These are phyloP conservation scores for Poeciliopsis paucimaculata DNA, from an alignment of 2,797 vertebrate genomes.

Conservation along the genomic window DNA sequence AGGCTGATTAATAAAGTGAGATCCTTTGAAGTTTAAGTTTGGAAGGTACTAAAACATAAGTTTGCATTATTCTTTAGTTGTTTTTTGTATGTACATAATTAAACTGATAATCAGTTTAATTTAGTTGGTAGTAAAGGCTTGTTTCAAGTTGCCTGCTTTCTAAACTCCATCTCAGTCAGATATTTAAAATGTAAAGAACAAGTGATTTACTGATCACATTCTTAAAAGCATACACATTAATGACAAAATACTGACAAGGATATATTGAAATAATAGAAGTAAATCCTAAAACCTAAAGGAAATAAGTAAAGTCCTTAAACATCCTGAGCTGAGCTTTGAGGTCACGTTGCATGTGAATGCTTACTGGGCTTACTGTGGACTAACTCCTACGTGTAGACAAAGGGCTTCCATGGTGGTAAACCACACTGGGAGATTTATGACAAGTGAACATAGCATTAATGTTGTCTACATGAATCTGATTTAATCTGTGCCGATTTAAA, in stretches of 20 bases:
- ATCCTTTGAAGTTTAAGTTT: constrained; percentile 31
- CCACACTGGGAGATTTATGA: constrained; percentile 42
- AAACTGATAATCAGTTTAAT: constrained; percentile 43
- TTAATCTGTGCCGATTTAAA: constrained; percentile 46
- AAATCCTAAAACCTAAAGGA: background rate
- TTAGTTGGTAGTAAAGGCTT: constrained; percentile 11
- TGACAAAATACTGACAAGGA: constrained; percentile 16
- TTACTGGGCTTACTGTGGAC: constrained; percentile 12
- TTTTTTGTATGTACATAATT: constrained; percentile 25
- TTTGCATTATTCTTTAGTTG: constrained; percentile 30
- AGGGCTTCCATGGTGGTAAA: constrained; percentile 44
- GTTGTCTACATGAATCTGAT: constrained; percentile 38
- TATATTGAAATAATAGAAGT: background rate
- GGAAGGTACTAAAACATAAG: constrained; percentile 51
- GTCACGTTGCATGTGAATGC: constrained; percentile 35
- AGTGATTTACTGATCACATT: constrained; percentile 6
- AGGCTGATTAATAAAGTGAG: constrained; percentile 37
- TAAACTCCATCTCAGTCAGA: constrained; percentile 53
- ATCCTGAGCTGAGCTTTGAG: constrained; percentile 5
- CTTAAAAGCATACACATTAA: constrained; percentile 13
- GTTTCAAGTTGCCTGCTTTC: constrained; percentile 38
- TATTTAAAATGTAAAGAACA: constrained; percentile 34
- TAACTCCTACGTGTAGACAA: constrained; percentile 7
- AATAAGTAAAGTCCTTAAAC: background rate
- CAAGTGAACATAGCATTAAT: constrained; percentile 46